Evolutionary conservation across 2,888 invertebrate genomes (phyloP).

Genomic region (Amphipyra berbera): DNA sequence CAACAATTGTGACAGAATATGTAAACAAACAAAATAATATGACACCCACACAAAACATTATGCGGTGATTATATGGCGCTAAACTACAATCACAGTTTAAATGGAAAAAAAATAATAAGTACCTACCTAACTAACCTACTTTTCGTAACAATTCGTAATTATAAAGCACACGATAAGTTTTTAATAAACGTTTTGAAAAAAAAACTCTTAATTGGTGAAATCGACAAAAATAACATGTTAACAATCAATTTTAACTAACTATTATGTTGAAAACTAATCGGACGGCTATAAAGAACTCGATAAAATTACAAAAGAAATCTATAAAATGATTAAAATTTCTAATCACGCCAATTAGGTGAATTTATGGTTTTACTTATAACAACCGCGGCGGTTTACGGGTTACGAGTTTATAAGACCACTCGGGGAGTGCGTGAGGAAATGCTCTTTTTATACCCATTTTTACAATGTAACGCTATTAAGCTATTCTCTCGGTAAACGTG

Average conservation of each 20-base stretch:
- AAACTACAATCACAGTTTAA: conserved; percentile 46
- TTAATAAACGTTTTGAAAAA: conserved; percentile 60
- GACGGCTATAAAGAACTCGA: conserved; percentile 81
- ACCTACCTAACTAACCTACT: conserved; percentile 58
- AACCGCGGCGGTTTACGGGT: conserved; percentile 52
- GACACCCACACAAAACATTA: conserved; percentile 45
- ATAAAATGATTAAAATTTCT: conserved; percentile 87
- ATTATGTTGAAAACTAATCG: conserved; percentile 84
- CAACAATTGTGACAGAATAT: conserved; percentile 33
- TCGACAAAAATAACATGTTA: conserved; percentile 81
- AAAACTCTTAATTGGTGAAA: conserved; percentile 80
- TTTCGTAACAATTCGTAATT: conserved; percentile 66
- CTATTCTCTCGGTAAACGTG: conserved; percentile 53
- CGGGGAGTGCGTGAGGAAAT: conserved; percentile 54
- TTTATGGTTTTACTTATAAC: conserved; percentile 80
- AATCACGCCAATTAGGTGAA: conserved; percentile 86
- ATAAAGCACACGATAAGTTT: conserved; percentile 63
- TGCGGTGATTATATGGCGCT: conserved; percentile 50
- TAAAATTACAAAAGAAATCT: conserved; percentile 89
- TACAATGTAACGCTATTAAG: conserved; percentile 65
- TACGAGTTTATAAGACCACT: conserved; percentile 54
- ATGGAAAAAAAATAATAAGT: conserved; percentile 40
- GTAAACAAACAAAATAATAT: conserved; percentile 46
- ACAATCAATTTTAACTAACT: conserved; percentile 86
- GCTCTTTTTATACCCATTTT: conserved; percentile 43